Evolutionary conservation across 2,797 vertebrate genomes (phyloP).

Genomic region (Morus bassanus): DNA sequence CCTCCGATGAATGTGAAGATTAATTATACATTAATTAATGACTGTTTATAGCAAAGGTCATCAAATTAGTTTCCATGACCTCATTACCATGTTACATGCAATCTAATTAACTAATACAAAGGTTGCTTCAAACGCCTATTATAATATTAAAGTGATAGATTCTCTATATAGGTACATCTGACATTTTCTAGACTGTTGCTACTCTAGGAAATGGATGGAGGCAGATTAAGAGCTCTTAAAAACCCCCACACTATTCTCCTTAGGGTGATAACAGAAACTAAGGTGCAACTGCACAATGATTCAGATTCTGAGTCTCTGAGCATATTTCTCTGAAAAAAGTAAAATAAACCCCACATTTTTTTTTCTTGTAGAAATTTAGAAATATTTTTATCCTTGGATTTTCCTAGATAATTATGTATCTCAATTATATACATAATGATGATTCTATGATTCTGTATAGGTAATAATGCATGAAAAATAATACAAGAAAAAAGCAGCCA

Average conservation of each 20-base stretch:
- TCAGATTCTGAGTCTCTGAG: neutral
- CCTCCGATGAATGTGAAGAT: neutral
- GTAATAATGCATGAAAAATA: neutral
- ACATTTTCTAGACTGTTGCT: neutral
- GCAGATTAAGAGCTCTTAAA: neutral
- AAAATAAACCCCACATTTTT: neutral
- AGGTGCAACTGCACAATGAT: neutral
- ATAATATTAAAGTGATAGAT: neutral
- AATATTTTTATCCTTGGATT: neutral
- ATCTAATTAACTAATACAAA: conserved; percentile 39
- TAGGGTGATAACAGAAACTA: neutral
- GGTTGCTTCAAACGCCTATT: neutral
- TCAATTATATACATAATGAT: neutral
- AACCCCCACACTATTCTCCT: fast-evolving
- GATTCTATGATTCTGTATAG: neutral
- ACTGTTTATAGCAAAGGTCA: conserved; percentile 42
- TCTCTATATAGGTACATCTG: neutral
- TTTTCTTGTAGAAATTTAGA: neutral
- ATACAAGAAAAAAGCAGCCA: neutral
- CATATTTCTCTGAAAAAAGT: neutral
- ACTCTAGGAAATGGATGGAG: neutral
- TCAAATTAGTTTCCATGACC: conserved; percentile 38
- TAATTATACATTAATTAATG: conserved; percentile 31
- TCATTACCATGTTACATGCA: conserved; percentile 12
- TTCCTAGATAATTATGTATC: neutral